Conservation (phyloP, 2,113 vertebrate species). For the Halcyon malimbica region DNA sequence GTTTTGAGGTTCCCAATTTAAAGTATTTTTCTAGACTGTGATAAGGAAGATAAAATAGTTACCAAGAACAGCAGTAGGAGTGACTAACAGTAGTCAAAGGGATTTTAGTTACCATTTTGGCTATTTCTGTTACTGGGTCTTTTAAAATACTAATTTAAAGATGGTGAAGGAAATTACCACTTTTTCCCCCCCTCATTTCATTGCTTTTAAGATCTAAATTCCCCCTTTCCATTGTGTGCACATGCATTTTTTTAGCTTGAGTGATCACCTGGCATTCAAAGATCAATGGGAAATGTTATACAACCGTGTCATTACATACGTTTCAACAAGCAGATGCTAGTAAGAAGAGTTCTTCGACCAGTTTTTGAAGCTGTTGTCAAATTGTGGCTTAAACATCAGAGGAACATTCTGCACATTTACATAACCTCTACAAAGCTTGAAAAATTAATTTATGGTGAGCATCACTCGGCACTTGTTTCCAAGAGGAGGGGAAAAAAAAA, state of each 20-base stretch:
- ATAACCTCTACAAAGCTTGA: slow-evolving; percentile 25
- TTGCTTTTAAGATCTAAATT: slow-evolving; percentile 1
- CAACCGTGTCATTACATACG: slow-evolving; percentile 44
- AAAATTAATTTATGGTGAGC: slow-evolving; percentile 58
- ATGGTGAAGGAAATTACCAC: neutral
- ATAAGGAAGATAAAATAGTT: neutral
- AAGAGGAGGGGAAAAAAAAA: neutral
- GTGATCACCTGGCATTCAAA: slow-evolving; percentile 51
- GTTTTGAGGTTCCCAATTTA: neutral
- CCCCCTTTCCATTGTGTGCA: slow-evolving; percentile 23
- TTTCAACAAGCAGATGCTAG: slow-evolving; percentile 60
- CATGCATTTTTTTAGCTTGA: slow-evolving; percentile 57
- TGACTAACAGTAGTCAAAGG: neutral
- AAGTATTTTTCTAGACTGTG: neutral
- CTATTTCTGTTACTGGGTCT: neutral
- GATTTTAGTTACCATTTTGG: neutral
- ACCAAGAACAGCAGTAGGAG: neutral
- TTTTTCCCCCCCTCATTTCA: neutral
- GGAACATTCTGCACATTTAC: slow-evolving; percentile 26
- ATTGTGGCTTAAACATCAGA: slow-evolving; percentile 53
- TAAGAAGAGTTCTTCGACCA: slow-evolving; percentile 34
- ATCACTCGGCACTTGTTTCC: slow-evolving; percentile 39
- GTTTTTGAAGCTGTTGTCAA: slow-evolving; percentile 57
- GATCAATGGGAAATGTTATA: slow-evolving; percentile 48
- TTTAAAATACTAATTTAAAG: slow-evolving; percentile 11